These are phyloP conservation scores for Oligia fasciuncula DNA, from an alignment of 2,888 invertebrate species.

Conservation along the genomic window DNA sequence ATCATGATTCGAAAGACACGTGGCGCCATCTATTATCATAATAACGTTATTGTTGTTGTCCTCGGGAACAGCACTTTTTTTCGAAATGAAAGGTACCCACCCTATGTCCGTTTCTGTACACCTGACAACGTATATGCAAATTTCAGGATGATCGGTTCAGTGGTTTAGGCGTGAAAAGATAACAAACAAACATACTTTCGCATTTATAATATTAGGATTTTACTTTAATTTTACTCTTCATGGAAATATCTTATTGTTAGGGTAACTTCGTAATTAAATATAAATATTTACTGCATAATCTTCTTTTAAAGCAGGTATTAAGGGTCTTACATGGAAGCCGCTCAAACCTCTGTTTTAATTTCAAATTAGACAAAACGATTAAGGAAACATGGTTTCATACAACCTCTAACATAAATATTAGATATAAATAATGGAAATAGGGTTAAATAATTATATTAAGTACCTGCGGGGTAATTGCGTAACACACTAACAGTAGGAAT, in stretches of 20 bases:
- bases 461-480: neutral
- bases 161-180: too few species aligned
- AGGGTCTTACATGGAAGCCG: conserved; percentile 45
- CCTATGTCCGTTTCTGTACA: too few species aligned
- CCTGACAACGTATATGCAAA: too few species aligned
- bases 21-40: too few species aligned
- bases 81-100: too few species aligned
- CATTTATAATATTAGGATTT: neutral
- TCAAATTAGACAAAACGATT: conserved; percentile 67
- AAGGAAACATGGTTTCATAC: conserved; percentile 39
- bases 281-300: conserved; percentile 54
- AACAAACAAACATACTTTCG: too few species aligned
- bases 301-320: conserved; percentile 42
- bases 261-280: conserved; percentile 32
- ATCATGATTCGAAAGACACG: too few species aligned
- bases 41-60: too few species aligned
- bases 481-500: neutral
- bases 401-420: conserved; percentile 25
- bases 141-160: too few species aligned
- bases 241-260: neutral
- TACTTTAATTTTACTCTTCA: neutral
- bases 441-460: conserved; percentile 5
- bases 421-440: conserved; percentile 15
- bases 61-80: too few species aligned
- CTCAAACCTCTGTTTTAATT: conserved; percentile 60